These are phyloP conservation scores for Limosa lapponica DNA, from an alignment of 2,797 vertebrate genomes.

Conservation along the genomic window DNA sequence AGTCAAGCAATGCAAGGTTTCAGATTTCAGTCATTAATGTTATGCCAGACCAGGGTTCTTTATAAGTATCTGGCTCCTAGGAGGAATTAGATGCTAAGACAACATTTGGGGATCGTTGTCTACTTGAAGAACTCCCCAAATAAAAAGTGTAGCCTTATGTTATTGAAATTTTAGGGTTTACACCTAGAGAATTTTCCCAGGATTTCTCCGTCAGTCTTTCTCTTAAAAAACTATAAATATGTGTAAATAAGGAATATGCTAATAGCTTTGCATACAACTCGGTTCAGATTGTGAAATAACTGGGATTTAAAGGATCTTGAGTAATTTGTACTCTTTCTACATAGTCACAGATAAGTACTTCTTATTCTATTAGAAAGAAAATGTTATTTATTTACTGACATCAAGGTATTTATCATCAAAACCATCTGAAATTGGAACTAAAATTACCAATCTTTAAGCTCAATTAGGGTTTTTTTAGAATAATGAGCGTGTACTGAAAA, in stretches of 20 bases:
- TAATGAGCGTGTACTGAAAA: neutral
- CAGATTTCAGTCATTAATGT: conserved; percentile 69
- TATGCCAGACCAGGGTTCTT: conserved; percentile 60
- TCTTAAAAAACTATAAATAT: neutral
- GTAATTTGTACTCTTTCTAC: neutral
- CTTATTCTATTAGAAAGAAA: neutral
- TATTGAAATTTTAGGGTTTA: neutral
- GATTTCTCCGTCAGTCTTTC: neutral
- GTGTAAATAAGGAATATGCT: neutral
- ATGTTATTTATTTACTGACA: neutral
- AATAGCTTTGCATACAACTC: neutral
- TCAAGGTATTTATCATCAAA: neutral
- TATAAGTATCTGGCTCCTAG: conserved; percentile 64
- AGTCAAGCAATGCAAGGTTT: conserved; percentile 55
- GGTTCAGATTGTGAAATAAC: neutral
- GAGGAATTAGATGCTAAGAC: conserved; percentile 64
- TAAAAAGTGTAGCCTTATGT: neutral
- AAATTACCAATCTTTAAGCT: neutral
- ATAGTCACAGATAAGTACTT: neutral
- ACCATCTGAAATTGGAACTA: neutral
- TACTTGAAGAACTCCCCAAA: conserved; percentile 30
- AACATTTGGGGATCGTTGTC: conserved; percentile 63
- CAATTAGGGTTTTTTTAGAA: neutral
- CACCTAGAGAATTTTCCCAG: neutral
- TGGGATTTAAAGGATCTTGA: neutral